Percentiles rank a stretch among this genome's conserved stretches.
These are phyloP conservation scores for Anhinga anhinga DNA, from an alignment of 2,113 vertebrate species.

Conservation along the genomic window DNA sequence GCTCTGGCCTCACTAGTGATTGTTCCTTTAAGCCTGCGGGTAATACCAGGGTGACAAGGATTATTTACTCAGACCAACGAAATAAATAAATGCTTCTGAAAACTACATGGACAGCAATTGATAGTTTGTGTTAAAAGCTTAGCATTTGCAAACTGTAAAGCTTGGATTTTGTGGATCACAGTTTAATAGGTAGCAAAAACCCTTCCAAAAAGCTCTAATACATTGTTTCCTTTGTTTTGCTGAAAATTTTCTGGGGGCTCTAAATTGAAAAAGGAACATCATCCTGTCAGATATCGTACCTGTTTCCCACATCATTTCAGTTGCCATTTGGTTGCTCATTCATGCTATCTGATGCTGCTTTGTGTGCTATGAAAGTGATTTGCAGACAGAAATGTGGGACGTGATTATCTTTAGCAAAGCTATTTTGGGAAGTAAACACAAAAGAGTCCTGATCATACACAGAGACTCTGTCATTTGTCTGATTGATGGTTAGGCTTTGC, in stretches of 20 bases:
- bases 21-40: background rate
- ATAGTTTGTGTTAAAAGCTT: background rate
- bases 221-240: background rate
- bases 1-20: background rate
- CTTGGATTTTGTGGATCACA: background rate
- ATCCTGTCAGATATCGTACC: background rate
- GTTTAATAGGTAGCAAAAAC: background rate
- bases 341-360: background rate
- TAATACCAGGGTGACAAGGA: background rate
- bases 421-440: slow-evolving; percentile 27
- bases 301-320: background rate
- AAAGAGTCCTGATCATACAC: background rate
- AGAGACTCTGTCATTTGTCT: background rate
- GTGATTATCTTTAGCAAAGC: background rate
- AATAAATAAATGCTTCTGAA: slow-evolving; percentile 7
- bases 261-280: background rate
- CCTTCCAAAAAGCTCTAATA: background rate
- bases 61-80: background rate
- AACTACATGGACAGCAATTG: background rate
- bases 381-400: background rate
- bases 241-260: background rate
- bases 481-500: background rate
- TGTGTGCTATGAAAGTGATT: background rate
- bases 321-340: background rate
- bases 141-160: background rate